These are phyloP conservation scores for Drosophila monieri DNA, from an alignment of 2,888 invertebrate genomes.

Conservation along the genomic window DNA sequence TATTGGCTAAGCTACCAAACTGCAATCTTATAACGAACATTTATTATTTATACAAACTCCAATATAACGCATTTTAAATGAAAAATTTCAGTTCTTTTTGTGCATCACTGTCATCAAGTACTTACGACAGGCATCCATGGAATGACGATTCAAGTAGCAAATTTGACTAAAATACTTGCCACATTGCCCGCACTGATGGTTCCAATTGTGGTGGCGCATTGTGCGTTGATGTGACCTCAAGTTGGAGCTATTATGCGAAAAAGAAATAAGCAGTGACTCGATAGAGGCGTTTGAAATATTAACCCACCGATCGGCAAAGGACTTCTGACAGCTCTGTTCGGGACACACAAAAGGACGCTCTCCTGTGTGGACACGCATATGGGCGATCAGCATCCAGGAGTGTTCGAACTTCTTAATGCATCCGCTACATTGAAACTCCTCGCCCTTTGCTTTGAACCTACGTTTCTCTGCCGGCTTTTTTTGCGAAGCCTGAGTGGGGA, in stretches of 20 bases:
- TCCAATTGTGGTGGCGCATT: constrained; percentile 89
- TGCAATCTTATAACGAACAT: too few species aligned
- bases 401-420: constrained; percentile 89
- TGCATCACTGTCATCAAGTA: constrained; percentile 73
- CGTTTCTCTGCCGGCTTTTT: constrained; percentile 41
- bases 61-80: neutral
- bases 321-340: constrained; percentile 86
- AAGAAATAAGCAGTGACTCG: neutral
- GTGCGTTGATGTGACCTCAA: constrained; percentile 89
- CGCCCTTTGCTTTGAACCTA: constrained; percentile 49
- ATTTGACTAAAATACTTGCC: constrained; percentile 89
- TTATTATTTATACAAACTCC: neutral
- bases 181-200: constrained; percentile 87
- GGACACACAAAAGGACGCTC: constrained; percentile 89
- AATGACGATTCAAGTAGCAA: constrained; percentile 88
- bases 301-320: constrained; percentile 86
- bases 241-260: constrained; percentile 86
- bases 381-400: constrained; percentile 89
- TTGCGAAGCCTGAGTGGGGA: neutral
- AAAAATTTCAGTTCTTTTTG: constrained; percentile 8
- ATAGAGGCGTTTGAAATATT: neutral
- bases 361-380: constrained; percentile 88
- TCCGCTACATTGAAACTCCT: constrained; percentile 68
- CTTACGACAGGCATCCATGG: constrained; percentile 88
- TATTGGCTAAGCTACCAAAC: too few species aligned